Evolutionary conservation across 2,797 vertebrate species (phyloP).

Genomic region (Poecilia picta): DNA sequence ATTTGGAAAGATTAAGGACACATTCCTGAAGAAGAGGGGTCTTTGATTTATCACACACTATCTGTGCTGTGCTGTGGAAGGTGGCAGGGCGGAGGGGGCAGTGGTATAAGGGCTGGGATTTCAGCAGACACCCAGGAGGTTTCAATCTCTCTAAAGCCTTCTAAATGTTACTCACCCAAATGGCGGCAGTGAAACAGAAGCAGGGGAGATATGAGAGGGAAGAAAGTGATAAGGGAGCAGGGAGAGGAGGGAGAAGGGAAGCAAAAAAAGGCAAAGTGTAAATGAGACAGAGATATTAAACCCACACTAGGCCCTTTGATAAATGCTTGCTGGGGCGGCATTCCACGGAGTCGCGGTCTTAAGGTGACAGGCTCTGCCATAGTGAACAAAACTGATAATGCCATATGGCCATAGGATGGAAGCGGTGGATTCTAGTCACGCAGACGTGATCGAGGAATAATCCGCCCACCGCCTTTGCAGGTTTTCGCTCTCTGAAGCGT

Average conservation of each 20-base stretch:
- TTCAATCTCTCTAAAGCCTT: slow-evolving; percentile 38
- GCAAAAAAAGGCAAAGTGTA: slow-evolving; percentile 30
- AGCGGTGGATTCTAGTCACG: slow-evolving; percentile 64
- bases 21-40: slow-evolving; percentile 63
- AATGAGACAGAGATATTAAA: slow-evolving; percentile 59
- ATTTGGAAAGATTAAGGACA: slow-evolving; percentile 71
- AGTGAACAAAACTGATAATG: slow-evolving; percentile 72
- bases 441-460: slow-evolving; percentile 62
- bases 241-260: slow-evolving; percentile 5
- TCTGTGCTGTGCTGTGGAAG: slow-evolving; percentile 6
- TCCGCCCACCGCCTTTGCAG: slow-evolving; percentile 51
- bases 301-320: slow-evolving; percentile 57
- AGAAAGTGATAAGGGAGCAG: slow-evolving; percentile 9
- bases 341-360: slow-evolving; percentile 71
- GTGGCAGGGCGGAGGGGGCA: slow-evolving; percentile 30
- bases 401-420: slow-evolving; percentile 65
- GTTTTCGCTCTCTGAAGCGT: slow-evolving; percentile 59
- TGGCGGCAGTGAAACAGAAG: slow-evolving; percentile 32
- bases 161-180: slow-evolving; percentile 35
- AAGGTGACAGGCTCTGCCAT: slow-evolving; percentile 72
- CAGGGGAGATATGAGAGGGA: slow-evolving; percentile 11
- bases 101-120: slow-evolving; percentile 14
- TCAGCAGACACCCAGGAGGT: slow-evolving; percentile 37
- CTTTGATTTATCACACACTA: slow-evolving; percentile 65
- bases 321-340: slow-evolving; percentile 63